These are phyloP conservation scores for Drosophila asahinai DNA, from an alignment of 1,140 invertebrate genomes.

Conservation along the genomic window DNA sequence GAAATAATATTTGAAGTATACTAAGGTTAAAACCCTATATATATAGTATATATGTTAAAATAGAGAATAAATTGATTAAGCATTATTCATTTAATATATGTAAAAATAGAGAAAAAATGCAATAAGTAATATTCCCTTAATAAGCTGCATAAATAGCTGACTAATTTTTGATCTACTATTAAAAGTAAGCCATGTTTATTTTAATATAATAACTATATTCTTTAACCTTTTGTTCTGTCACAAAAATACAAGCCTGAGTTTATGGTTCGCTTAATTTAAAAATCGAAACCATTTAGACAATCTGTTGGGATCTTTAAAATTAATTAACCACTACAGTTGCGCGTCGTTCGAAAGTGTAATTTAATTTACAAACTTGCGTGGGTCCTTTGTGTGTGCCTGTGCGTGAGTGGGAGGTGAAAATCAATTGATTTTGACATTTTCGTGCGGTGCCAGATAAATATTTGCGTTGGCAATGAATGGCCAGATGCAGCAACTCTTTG, in stretches of 20 bases:
- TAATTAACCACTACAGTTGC: conserved; percentile 14
- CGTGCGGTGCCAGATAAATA: conserved; percentile 55
- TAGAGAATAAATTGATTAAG: too few relatives aligned
- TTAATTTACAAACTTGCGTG: conserved; percentile 14
- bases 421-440: conserved; percentile 54
- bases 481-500: conserved; percentile 12
- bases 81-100: too few relatives aligned
- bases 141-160: too few relatives aligned
- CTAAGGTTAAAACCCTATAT: too few relatives aligned
- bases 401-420: conserved; percentile 1
- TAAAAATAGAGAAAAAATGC: too few relatives aligned
- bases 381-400: not conserved
- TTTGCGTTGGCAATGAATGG: conserved; percentile 45
- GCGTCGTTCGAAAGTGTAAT: conserved; percentile 4
- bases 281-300: not conserved
- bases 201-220: not conserved
- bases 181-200: not conserved
- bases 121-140: too few relatives aligned
- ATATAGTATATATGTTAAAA: too few relatives aligned
- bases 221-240: too few relatives aligned
- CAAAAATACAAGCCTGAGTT: not conserved
- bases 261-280: not conserved
- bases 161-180: not conserved
- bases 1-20: too few relatives aligned
- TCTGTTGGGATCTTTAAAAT: not conserved